These are phyloP conservation scores for Cyrtonyx montezumae DNA, from an alignment of 2,113 vertebrate genomes.

Conservation along the genomic window DNA sequence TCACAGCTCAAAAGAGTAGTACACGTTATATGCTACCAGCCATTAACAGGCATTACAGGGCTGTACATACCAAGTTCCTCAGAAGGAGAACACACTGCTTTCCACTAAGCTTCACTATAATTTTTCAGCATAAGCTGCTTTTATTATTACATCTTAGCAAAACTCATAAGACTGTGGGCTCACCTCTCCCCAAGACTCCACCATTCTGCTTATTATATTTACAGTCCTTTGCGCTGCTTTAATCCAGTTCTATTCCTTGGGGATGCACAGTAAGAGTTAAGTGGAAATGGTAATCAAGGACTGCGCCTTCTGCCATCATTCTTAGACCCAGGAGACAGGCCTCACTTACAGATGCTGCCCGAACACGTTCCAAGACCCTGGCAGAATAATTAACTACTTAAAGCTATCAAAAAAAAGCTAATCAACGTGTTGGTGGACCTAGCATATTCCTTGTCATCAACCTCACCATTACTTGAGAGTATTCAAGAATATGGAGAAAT, in stretches of 20 bases:
- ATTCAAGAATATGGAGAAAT: slow-evolving; percentile 4
- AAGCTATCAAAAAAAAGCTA: background rate
- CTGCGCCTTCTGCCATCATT: background rate
- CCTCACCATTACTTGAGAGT: background rate
- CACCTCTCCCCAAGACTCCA: background rate
- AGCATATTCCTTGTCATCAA: background rate
- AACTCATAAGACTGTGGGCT: background rate
- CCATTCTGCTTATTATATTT: background rate
- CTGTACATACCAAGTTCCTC: background rate
- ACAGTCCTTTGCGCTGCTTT: background rate
- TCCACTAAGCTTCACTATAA: background rate
- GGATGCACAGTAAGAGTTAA: background rate
- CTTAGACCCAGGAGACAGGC: accelerated
- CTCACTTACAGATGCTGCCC: background rate
- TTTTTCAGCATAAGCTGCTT: background rate
- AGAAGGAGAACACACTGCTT: background rate
- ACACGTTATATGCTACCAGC: background rate
- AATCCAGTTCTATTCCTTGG: background rate
- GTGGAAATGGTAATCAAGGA: background rate
- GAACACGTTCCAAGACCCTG: background rate
- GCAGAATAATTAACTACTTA: background rate
- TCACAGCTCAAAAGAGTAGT: background rate
- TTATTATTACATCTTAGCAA: background rate
- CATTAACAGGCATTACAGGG: background rate
- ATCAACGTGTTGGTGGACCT: background rate